These are phyloP conservation scores for Rhagoletis pomonella DNA, from an alignment of 1,140 invertebrate genomes.

Conservation along the genomic window DNA sequence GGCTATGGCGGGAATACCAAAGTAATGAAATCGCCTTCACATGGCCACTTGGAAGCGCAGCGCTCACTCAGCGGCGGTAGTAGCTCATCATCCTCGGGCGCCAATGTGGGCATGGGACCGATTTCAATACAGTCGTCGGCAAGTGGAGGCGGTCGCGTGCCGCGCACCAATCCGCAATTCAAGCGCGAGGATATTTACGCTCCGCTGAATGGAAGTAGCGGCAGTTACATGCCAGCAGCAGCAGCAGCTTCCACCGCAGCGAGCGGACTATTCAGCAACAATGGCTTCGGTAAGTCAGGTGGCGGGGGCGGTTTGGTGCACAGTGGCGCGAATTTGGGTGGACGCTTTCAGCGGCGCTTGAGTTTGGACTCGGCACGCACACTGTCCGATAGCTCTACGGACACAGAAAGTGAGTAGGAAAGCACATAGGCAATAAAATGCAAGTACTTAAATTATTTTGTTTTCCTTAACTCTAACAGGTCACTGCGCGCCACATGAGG, in stretches of 20 bases:
- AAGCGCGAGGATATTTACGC: conserved; percentile 72
- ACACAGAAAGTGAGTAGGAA: conserved; percentile 75
- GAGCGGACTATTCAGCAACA: conserved; percentile 60
- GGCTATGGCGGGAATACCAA: conserved; percentile 57
- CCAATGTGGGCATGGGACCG: conserved; percentile 63
- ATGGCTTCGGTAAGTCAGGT: conserved; percentile 55
- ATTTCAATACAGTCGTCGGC: conserved; percentile 67
- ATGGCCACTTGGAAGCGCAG: conserved; percentile 67
- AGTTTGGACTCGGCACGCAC: conserved; percentile 84
- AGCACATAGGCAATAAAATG: background rate
- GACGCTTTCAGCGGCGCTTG: conserved; percentile 76
- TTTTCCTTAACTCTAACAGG: conserved; percentile 57
- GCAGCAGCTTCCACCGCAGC: conserved; percentile 57
- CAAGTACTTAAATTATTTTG: background rate
- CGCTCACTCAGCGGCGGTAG: conserved; percentile 75
- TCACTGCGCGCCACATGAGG: conserved; percentile 69
- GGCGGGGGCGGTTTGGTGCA: conserved; percentile 55
- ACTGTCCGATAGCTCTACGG: conserved; percentile 82
- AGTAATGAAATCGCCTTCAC: conserved; percentile 56
- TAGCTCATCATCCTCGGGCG: conserved; percentile 70
- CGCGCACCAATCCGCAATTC: conserved; percentile 75
- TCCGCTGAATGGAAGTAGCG: conserved; percentile 53
- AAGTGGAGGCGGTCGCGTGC: conserved; percentile 75
- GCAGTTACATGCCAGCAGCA: conserved; percentile 28
- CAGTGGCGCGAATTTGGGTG: conserved; percentile 40